Conservation (phyloP, 2,888 invertebrate genomes). For the Agonopterix alstromeriana region DNA sequence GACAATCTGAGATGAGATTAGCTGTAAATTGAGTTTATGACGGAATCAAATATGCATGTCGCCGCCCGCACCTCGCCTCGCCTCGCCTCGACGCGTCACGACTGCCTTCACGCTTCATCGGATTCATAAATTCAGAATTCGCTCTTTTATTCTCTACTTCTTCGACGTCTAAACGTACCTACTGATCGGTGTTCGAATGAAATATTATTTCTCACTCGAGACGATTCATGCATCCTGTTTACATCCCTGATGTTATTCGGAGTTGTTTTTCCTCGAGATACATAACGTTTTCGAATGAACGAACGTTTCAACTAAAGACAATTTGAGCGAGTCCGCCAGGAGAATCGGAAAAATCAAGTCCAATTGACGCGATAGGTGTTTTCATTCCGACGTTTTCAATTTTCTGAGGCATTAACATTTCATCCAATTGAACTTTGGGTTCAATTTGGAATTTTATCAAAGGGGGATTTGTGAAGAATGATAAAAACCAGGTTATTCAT, state of each 20-base stretch:
- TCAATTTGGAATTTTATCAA: constrained; percentile 2
- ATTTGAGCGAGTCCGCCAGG: constrained; percentile 2
- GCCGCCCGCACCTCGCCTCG: constrained; percentile 21
- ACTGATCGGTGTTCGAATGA: constrained; percentile 38
- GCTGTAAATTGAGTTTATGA: constrained; percentile 75
- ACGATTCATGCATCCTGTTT: constrained; percentile 15
- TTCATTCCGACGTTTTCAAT: constrained; percentile 8
- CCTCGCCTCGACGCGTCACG: constrained; percentile 8
- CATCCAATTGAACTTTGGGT: constrained; percentile 5
- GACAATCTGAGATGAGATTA: constrained; percentile 74
- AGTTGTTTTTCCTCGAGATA: constrained; percentile 8
- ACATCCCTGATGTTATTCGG: constrained; percentile 12
- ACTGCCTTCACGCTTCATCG: constrained; percentile 52
- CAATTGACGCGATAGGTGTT: constrained; percentile 8
- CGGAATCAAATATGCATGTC: constrained; percentile 69
- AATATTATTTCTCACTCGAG: constrained; percentile 34
- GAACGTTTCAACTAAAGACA: constrained; percentile 7
- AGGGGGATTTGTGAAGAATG: constrained; percentile 3
- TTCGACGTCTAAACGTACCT: constrained; percentile 42
- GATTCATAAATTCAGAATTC: constrained; percentile 50
- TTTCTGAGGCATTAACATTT: constrained; percentile 12
- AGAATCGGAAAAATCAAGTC: constrained; percentile 9
- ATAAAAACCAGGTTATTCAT: background rate
- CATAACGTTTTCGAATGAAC: constrained; percentile 5
- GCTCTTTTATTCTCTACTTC: constrained; percentile 46